Evolutionary conservation across 2,797 vertebrate genomes (phyloP), one percentile per base, ranked within the genome.

Genomic region (Podarcis siculus): DNA sequence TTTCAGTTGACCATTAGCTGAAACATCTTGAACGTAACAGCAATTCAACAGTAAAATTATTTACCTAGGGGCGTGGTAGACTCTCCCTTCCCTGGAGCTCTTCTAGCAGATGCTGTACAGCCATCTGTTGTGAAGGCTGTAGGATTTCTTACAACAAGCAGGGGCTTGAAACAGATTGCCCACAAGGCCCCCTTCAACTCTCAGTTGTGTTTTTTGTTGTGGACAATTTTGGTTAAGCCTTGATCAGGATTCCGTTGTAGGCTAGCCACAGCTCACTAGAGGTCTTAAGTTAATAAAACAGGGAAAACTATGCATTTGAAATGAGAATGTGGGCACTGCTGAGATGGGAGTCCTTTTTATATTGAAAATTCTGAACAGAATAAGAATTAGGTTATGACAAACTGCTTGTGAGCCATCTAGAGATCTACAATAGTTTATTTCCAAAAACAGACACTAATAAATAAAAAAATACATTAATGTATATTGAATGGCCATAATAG

Each of bases 381-480:
- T 49, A 79, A 82, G 6, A 75, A 49, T 73, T 87, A 87, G 5
- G 0, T 79, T 87, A 30, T 85, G 90, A 89, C 30, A 49, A 72
- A 72, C 1, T 25, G 32, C 87, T 78, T 67, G 32, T 80, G 49
- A 90, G 80, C 76, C 89, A 89, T 0, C 75, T 86, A 64, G 27
- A 71, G 30, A 89, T 82, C 93, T 92, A 91, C 79, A 89, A 91
- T 90, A 90, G 80, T 86, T 80, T 87, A 90, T 90, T 89, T 82
- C 30, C 69, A 82, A 90, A 89, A 92, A 80, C 89, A 83, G 17
- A 91, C 6, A 0, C 92, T 94, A 94, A 95, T 96, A 96, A 96
- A 94, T 96, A 95, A 89, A 86, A 55, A 88, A 93, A 72, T 88
- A 95, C 85, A 92, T 91, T 92, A 93, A 94, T 55, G 93, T 91